phyloP scores from a whole-genome alignment of 2,113 vertebrate species.

The Stegostoma tigrinum region DNA sequence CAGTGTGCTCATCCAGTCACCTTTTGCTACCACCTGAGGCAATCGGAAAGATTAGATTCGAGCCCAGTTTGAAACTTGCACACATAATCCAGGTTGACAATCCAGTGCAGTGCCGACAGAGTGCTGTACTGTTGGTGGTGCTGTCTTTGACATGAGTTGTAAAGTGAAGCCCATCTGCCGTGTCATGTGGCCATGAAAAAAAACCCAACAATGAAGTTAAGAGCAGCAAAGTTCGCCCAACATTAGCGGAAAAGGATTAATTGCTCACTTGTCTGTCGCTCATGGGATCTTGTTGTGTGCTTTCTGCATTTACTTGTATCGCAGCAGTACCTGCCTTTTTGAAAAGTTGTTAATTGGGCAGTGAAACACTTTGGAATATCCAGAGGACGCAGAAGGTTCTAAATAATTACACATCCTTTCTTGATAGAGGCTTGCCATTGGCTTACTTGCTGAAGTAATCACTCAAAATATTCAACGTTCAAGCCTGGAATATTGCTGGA shows the following conservation, averaged over 20 bases:
- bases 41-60: background rate
- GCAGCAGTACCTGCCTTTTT: background rate
- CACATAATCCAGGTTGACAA: background rate
- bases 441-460: background rate
- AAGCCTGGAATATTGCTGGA: too few species aligned
- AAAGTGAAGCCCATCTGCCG: background rate
- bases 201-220: background rate
- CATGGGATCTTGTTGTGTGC: background rate
- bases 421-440: background rate
- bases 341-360: background rate
- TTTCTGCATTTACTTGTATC: too few species aligned
- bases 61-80: background rate
- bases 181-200: background rate
- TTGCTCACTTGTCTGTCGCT: background rate
- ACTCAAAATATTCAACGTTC: background rate
- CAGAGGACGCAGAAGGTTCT: background rate
- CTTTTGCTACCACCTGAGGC: background rate
- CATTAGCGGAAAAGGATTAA: background rate
- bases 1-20: background rate
- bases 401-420: background rate
- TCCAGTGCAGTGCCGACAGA: background rate
- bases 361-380: background rate
- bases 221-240: background rate
- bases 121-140: background rate
- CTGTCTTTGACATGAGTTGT: background rate